Evolutionary conservation across 2,113 vertebrate genomes (phyloP).

Genomic region (Ancistrus triradiatus): DNA sequence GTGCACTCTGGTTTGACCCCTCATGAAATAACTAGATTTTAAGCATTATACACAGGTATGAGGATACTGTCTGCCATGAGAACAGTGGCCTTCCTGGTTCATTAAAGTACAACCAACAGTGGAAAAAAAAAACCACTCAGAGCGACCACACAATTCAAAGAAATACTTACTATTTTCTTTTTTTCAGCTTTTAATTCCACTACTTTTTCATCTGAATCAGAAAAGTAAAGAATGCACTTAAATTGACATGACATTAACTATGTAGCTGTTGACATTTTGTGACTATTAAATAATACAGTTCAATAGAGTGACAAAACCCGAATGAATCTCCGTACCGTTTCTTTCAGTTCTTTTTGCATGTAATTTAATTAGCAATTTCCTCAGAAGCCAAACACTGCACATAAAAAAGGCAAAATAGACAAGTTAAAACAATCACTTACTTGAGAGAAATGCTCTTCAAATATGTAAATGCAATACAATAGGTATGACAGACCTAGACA

Average conservation of each 20-base stretch:
- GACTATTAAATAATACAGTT: too few relatives aligned
- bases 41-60: slow-evolving; percentile 29
- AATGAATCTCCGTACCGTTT: slow-evolving; percentile 95
- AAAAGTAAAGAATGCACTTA: not conserved
- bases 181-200: slow-evolving; percentile 89
- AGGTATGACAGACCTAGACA: too few relatives aligned
- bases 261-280: not conserved
- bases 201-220: slow-evolving; percentile 83
- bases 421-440: not conserved
- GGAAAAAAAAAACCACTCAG: not conserved
- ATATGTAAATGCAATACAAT: too few relatives aligned
- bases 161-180: slow-evolving; percentile 92
- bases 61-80: not conserved
- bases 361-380: slow-evolving; percentile 84
- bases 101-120: slow-evolving; percentile 19
- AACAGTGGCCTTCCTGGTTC: not conserved
- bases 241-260: not conserved
- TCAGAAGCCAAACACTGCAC: slow-evolving; percentile 85
- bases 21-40: slow-evolving; percentile 35
- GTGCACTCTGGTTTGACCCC: slow-evolving; percentile 34
- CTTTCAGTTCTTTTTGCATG: slow-evolving; percentile 88
- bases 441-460: too few relatives aligned
- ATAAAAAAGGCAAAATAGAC: slow-evolving; percentile 9
- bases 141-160: not conserved
- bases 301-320: too few relatives aligned